Conservation (phyloP, 2,888 invertebrate species). For the Cryptus armator region DNA sequence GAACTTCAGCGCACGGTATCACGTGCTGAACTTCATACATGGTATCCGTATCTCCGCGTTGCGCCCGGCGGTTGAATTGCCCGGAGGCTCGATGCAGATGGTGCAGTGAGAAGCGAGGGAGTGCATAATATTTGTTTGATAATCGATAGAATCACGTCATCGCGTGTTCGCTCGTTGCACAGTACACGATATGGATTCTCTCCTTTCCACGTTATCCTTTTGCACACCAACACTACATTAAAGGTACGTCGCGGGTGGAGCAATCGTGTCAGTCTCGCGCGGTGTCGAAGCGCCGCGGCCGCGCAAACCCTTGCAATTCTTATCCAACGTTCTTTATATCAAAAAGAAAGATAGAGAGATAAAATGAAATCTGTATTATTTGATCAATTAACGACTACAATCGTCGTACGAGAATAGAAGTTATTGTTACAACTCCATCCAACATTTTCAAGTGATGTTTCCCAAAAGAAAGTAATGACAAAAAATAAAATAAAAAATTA, state of each 20-base stretch:
- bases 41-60: slow-evolving; percentile 6
- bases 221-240: slow-evolving; percentile 2
- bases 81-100: slow-evolving; percentile 65
- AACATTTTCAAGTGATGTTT: slow-evolving; percentile 27
- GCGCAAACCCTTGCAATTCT: slow-evolving; percentile 9
- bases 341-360: neutral
- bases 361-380: slow-evolving; percentile 15
- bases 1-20: slow-evolving; percentile 32
- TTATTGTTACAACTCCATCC: slow-evolving; percentile 18
- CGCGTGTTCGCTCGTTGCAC: slow-evolving; percentile 76
- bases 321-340: neutral
- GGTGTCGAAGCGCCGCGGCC: slow-evolving; percentile 15
- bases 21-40: neutral
- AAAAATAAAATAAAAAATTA: slow-evolving; percentile 4
- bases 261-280: slow-evolving; percentile 37
- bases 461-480: neutral
- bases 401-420: slow-evolving; percentile 19
- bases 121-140: slow-evolving; percentile 83
- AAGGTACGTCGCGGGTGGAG: slow-evolving; percentile 20
- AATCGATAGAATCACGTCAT: slow-evolving; percentile 84
- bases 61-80: slow-evolving; percentile 34
- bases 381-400: slow-evolving; percentile 29
- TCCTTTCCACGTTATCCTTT: slow-evolving; percentile 27
- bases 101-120: slow-evolving; percentile 73
- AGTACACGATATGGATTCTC: slow-evolving; percentile 49